phyloP scores from a whole-genome alignment of 1,140 invertebrate genomes.

The Agrypnia vestita region DNA sequence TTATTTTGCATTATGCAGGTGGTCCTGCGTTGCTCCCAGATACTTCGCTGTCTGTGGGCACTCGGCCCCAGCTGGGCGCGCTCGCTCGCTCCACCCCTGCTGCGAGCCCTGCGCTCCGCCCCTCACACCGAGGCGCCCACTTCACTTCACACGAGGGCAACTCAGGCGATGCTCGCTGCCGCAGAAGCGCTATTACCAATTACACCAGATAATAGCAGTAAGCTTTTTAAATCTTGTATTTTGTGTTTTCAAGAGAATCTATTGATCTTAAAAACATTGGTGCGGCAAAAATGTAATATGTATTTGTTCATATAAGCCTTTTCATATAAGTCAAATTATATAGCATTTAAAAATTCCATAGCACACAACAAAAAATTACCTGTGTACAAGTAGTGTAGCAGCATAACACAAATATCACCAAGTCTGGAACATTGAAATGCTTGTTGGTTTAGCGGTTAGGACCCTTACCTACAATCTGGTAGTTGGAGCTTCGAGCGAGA shows the following conservation, averaged over 20 bases:
- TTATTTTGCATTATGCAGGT: conserved; percentile 57
- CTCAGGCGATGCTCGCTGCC: conserved; percentile 64
- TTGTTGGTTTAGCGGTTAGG: too few relatives aligned
- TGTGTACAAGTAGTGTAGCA: too few relatives aligned
- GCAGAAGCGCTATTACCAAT: conserved; percentile 66
- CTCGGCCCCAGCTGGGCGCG: conserved; percentile 66
- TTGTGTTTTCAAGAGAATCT: background rate
- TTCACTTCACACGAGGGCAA: conserved; percentile 64
- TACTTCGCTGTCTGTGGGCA: conserved; percentile 66
- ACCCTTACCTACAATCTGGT: too few relatives aligned
- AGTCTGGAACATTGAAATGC: too few relatives aligned
- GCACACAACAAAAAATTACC: too few relatives aligned
- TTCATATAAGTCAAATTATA: too few relatives aligned
- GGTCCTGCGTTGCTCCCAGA: conserved; percentile 65
- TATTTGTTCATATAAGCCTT: too few relatives aligned
- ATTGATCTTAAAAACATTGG: too few relatives aligned
- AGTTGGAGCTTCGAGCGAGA: too few relatives aligned
- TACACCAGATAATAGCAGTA: conserved; percentile 62
- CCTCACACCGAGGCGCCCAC: conserved; percentile 59
- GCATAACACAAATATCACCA: too few relatives aligned
- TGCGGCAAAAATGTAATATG: too few relatives aligned
- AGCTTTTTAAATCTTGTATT: background rate
- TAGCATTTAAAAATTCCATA: too few relatives aligned
- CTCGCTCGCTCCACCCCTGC: conserved; percentile 65
- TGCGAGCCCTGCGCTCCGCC: conserved; percentile 65